Conservation (phyloP, 2,888 invertebrate genomes). For the Diplazon laetatorius region DNA sequence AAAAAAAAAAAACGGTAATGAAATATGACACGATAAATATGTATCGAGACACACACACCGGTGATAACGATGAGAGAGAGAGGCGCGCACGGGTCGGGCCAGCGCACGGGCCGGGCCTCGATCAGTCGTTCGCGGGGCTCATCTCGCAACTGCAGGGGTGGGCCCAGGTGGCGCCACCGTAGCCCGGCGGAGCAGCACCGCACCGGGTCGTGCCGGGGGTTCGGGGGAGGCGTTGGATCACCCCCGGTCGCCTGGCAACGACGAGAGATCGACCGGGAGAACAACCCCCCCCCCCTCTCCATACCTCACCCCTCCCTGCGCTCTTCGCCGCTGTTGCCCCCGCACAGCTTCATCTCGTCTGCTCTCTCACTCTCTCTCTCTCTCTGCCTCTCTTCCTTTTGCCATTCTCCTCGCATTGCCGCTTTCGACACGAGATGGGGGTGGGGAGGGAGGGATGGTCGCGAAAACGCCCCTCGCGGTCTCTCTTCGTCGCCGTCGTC, state of each 20-base stretch:
- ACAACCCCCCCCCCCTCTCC: slow-evolving; percentile 74
- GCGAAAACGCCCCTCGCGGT: slow-evolving; percentile 30
- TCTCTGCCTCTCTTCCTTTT: slow-evolving; percentile 33
- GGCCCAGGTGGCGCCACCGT: slow-evolving; percentile 74
- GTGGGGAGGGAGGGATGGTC: slow-evolving; percentile 15
- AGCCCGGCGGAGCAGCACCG: slow-evolving; percentile 68
- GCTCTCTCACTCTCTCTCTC: slow-evolving; percentile 16
- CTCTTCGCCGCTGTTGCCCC: too few species aligned
- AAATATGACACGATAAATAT: slow-evolving; percentile 13
- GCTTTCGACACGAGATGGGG: slow-evolving; percentile 29
- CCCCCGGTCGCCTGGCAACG: slow-evolving; percentile 80
- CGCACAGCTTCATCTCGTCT: slow-evolving; percentile 8
- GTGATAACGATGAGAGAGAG: slow-evolving; percentile 55
- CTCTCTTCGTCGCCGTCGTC: slow-evolving; percentile 38
- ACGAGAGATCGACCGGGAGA: slow-evolving; percentile 81
- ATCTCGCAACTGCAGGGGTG: slow-evolving; percentile 77
- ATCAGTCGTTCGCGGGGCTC: slow-evolving; percentile 77
- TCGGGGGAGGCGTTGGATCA: slow-evolving; percentile 72
- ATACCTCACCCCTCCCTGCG: slow-evolving; percentile 34
- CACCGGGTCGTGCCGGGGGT: slow-evolving; percentile 65
- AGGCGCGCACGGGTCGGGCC: slow-evolving; percentile 64
- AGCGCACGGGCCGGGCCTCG: slow-evolving; percentile 71
- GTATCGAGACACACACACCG: slow-evolving; percentile 37
- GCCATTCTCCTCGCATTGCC: slow-evolving; percentile 31
- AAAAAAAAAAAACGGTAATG: slow-evolving; percentile 7